Conservation (phyloP, 2,888 invertebrate species). For the Calameuta filiformis region DNA sequence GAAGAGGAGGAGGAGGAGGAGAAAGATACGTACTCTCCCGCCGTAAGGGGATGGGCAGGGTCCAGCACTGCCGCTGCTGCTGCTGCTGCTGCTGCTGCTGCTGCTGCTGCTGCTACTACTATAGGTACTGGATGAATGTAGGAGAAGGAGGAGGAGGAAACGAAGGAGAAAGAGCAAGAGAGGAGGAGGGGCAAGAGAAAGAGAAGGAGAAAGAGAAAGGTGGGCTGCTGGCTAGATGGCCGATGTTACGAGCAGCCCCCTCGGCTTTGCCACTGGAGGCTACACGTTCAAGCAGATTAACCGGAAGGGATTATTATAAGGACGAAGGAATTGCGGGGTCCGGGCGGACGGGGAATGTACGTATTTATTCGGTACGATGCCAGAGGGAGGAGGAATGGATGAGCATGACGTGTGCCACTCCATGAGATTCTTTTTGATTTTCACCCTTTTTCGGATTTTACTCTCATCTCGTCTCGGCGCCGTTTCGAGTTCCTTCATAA, state of each 20-base stretch:
- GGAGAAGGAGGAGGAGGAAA: not conserved
- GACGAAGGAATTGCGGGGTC: constrained; percentile 21
- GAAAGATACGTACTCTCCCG: not conserved
- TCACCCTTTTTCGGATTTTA: constrained; percentile 18
- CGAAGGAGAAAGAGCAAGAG: constrained; percentile 16
- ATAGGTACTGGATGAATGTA: constrained; percentile 11
- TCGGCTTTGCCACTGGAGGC: constrained; percentile 6
- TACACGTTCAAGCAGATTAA: constrained; percentile 51
- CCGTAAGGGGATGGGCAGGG: too few species aligned
- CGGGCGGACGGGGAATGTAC: constrained; percentile 42
- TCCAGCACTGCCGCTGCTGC: too few species aligned
- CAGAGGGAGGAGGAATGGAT: constrained; percentile 38
- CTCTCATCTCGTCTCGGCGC: not conserved
- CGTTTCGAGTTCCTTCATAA: constrained; percentile 11
- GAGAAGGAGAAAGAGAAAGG: constrained; percentile 6
- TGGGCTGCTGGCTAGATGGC: constrained; percentile 8
- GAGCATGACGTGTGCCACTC: constrained; percentile 29
- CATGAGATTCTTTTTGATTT: constrained; percentile 42
- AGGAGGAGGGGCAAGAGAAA: constrained; percentile 3
- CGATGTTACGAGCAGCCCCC: not conserved
- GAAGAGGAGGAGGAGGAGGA: not conserved
- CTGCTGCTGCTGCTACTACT: too few species aligned
- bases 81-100: too few species aligned
- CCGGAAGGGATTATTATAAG: constrained; percentile 56
- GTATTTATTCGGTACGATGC: constrained; percentile 50